A percentile compares a stretch with the other conserved stretches of the same genome.
phyloP scores from a whole-genome alignment of 2,888 invertebrate species.

The Phalera bucephala region DNA sequence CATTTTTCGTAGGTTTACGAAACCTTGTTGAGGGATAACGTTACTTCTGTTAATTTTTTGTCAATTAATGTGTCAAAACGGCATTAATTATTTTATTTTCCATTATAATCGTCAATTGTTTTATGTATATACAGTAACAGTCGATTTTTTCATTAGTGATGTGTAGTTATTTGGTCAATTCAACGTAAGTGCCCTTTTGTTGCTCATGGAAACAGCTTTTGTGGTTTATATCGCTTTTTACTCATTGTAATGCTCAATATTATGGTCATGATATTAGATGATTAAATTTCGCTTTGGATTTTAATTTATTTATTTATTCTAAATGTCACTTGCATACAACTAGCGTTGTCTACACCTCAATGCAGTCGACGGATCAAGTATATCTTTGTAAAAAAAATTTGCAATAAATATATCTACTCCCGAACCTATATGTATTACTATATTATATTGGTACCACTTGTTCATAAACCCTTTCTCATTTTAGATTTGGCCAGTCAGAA shows the following conservation, averaged over 20 bases:
- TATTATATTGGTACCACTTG: too few species aligned
- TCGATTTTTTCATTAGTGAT: constrained; percentile 44
- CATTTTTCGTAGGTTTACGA: constrained; percentile 57
- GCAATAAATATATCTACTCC: too few species aligned
- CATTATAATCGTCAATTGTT: constrained; percentile 70
- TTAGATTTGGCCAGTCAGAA: too few species aligned
- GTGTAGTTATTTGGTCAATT: constrained; percentile 76
- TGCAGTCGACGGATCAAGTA: constrained; percentile 20
- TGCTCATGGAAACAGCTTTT: constrained; percentile 61
- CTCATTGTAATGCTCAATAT: constrained; percentile 80
- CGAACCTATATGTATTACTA: too few species aligned
- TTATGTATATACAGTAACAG: constrained; percentile 48
- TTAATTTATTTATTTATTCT: constrained; percentile 59
- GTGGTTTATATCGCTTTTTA: constrained; percentile 61
- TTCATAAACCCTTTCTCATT: too few species aligned
- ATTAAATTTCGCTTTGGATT: constrained; percentile 57
- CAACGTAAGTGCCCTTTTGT: constrained; percentile 68
- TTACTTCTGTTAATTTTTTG: constrained; percentile 71
- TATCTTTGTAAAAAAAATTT: constrained; percentile 8
- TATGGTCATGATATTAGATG: constrained; percentile 76
- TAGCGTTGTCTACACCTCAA: constrained; percentile 15
- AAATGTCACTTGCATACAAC: constrained; percentile 16
- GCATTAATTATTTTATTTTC: constrained; percentile 56
- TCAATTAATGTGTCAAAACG: constrained; percentile 71
- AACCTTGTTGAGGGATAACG: constrained; percentile 64